phyloP scores from a whole-genome alignment of 2,888 invertebrate genomes.

The Drosophila limbata region DNA sequence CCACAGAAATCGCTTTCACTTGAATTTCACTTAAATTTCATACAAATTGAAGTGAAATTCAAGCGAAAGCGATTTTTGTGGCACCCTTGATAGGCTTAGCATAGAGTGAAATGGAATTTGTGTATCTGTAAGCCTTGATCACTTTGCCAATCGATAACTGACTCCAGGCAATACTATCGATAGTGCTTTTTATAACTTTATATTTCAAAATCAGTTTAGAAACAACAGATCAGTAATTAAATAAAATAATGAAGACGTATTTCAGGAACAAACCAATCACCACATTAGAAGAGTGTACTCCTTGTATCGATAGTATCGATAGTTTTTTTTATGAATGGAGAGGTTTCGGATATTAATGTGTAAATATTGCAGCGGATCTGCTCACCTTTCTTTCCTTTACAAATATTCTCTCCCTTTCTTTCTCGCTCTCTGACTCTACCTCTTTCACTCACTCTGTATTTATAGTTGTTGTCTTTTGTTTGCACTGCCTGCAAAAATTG shows the following conservation, averaged over 20 bases:
- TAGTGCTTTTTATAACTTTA: neutral
- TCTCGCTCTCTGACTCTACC: neutral
- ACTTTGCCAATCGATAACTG: neutral
- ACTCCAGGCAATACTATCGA: neutral
- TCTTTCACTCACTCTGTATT: neutral
- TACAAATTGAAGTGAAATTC: too few relatives aligned
- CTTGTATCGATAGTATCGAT: neutral
- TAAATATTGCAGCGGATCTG: neutral
- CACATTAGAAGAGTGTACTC: neutral
- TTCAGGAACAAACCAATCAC: neutral
- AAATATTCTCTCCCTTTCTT: neutral
- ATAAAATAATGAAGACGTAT: neutral
- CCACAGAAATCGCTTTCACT: too few relatives aligned
- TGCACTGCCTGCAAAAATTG: constrained; percentile 12
- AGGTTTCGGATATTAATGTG: neutral
- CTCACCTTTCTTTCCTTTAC: neutral
- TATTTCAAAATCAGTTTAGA: neutral
- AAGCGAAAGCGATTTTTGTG: too few relatives aligned
- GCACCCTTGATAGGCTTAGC: too few relatives aligned
- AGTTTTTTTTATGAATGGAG: neutral
- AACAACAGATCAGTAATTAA: neutral
- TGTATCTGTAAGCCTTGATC: too few relatives aligned
- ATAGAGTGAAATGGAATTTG: too few relatives aligned
- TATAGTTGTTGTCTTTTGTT: neutral
- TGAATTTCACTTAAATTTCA: too few relatives aligned